Evolutionary conservation across 1,140 invertebrate species (phyloP), one percentile per base, ranked within the genome.

Genomic region (Samia ricini): DNA sequence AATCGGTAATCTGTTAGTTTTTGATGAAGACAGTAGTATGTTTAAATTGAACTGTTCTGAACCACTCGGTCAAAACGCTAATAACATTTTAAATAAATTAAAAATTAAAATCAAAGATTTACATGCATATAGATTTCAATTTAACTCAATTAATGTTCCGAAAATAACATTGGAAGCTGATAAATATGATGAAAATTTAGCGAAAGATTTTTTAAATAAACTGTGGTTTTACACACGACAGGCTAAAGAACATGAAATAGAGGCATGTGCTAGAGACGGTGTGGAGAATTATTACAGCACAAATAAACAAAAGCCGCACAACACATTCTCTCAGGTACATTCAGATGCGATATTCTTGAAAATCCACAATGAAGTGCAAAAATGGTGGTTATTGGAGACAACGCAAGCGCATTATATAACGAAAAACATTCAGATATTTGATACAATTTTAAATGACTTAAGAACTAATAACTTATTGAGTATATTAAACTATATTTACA

Each of bases 301-400:
- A 36, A 36, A 8, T 36, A 12, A 42, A 12, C 33, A 42, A 42
- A 42, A 2, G 15, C 7, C 19, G 1, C 12, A 52, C 19, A 61
- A 51, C 7, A 22, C 6, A 12, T n/a, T 51, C 23, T 59, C 24
- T 26, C 12, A 19, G 20, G 36, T 60, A 3, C 15, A 59, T 5
- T 26, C 57, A 5, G 52, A 64, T 12, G 26, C 57, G 3, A 29
- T 64, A 10, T 60, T 56, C 50, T 26, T 60, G 19, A 59, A 50
- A 18, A 54, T 59, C 29, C 63, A 64, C 29, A 22, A 64, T 50
- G 56, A 56, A 56, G 52, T 60, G 21, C 63, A 64, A 18, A 64
- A 60, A 56, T 64, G 63, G 63, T 64, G 57, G 57, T 49, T 64
- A 42, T 10, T 26, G 22, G 23, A 24, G 2, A 23, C 21, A 20